A percentile compares a stretch with the other conserved stretches of the same genome.
These are phyloP conservation scores for Corythaeola cristata DNA, from an alignment of 2,113 vertebrate species.

Conservation along the genomic window DNA sequence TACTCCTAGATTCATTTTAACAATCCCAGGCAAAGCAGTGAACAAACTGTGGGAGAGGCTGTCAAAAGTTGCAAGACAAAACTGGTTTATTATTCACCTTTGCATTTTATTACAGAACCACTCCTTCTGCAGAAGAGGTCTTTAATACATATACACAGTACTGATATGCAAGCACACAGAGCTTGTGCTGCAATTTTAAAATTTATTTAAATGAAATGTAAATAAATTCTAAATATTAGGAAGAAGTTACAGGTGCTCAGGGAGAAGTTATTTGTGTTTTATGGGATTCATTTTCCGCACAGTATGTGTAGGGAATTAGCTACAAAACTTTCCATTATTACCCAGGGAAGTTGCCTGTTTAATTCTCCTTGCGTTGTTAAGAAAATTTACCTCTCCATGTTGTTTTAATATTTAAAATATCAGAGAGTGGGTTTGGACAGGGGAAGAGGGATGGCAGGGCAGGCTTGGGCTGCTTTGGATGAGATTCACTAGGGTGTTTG, in stretches of 20 bases:
- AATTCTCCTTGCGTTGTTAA: slow-evolving; percentile 46
- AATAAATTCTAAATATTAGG: slow-evolving; percentile 68
- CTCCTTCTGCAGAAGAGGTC: background rate
- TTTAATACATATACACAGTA: background rate
- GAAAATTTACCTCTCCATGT: slow-evolving; percentile 4
- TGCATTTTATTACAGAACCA: background rate
- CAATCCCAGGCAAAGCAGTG: background rate
- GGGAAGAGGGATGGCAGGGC: background rate
- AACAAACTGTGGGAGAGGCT: background rate
- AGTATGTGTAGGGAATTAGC: slow-evolving; percentile 54
- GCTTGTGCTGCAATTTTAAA: background rate
- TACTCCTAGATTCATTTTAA: background rate
- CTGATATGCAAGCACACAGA: background rate
- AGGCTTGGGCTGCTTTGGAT: background rate
- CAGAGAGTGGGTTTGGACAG: background rate
- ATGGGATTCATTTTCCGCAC: slow-evolving; percentile 60
- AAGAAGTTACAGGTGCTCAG: slow-evolving; percentile 56
- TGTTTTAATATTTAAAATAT: slow-evolving; percentile 63
- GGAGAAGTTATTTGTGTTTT: slow-evolving; percentile 66
- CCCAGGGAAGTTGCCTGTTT: slow-evolving; percentile 38
- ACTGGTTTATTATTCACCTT: background rate
- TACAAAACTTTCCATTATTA: slow-evolving; percentile 47
- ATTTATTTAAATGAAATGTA: slow-evolving; percentile 45
- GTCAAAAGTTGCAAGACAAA: background rate
- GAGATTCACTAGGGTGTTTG: background rate